Base-by-base conservation (phyloP, 2,888 invertebrate genomes). In the Pseudococcus longispinus region DNA sequence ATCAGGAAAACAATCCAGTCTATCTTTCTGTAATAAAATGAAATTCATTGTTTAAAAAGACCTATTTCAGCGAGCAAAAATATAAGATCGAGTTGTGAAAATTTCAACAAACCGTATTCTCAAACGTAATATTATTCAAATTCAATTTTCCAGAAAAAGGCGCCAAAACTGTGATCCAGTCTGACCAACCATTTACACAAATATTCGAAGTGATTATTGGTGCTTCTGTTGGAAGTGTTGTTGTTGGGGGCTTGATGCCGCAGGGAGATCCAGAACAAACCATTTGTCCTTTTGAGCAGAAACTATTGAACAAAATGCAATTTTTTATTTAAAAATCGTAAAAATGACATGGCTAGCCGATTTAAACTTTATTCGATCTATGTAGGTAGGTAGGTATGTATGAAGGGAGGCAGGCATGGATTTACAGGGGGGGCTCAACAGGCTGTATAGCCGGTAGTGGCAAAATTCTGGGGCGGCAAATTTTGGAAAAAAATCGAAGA, bases 181-280 rank as follows among this genome's bases (percentile, higher is more conserved):
- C 91, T 0, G 95, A 94, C 87, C 87, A 87, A 20, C 87, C 87
- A 46, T 44, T 87, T 8, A 32, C 42, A 70, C 87, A 87, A 26
- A 70, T 20, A 8, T 70, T 88, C 2, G 88, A 55, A 4, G 60
- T 80, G 1, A 82, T 46, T 2, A 65, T 77, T 0, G 83, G 44
- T 0, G 32, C 20, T 70, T 55, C 60, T 89, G 90, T 18, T 88
- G 11, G 84, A 9, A 9, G 91, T 18, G 89, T 88, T 23, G 90
- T 89, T 42, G 18, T 83, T 44, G 18, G 23, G 11, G 83, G 18
- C 8, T 18, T 51, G 18, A 82, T 89, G 42, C 91, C 90, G 89
- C 96, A 96, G 0, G 95, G 95, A 87, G 93, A 92, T 15, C 96
- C 96, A 85, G 93, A 93, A 89, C 96, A 96, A 0, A 94, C 91